Base-by-base conservation (phyloP, 2,113 vertebrate species). In the Poeciliopsis occidentalis region DNA sequence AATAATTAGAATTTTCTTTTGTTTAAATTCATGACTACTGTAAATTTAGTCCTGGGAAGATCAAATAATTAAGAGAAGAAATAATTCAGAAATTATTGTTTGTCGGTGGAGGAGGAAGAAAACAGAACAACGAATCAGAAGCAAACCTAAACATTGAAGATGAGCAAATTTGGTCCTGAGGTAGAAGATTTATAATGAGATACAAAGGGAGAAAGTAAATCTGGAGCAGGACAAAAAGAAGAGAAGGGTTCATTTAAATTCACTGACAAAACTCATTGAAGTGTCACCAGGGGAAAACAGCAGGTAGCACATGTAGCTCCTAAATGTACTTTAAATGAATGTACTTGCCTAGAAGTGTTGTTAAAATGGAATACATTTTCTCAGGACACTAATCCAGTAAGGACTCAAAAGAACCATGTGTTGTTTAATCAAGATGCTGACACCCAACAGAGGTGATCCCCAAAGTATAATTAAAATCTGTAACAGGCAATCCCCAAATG, bases 301-400 rank as follows among this genome's bases (percentile, higher is more conserved):
- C 12, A n/a, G 71, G 64, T 80, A 75, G 29, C 12, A 15, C 8
- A 26, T 15, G 27, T 0, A 60, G 67, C 39, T 76, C 64, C 73
- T 30, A 30, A n/a, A 74, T n/a, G n/a, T n/a, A n/a, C n/a, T n/a
- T n/a, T 82, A 85, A 73, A 90, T 85, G 0, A 78, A 71, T 84
- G 63, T 19, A 12, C 65, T 68, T 30, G 82, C 60, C 24, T 64
- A 22, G 12, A 66, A 34, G 66, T 75, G 11, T 68, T 70, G 64
- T 79, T 76, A 72, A 72, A 81, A 63, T 30, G 12, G 66, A 78
- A 80, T 67, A 62, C 54, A 76, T 79, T 79, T 66, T 24, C 29
- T 24, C 24, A 60, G 74, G 57, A 80, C 6, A 2, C 8, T n/a
- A 32, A 4, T 70, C 26, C 27, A 65, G 57, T 39, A 32, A 54